phyloP scores from a whole-genome alignment of 2,888 invertebrate species.

The Volucella bombylans region DNA sequence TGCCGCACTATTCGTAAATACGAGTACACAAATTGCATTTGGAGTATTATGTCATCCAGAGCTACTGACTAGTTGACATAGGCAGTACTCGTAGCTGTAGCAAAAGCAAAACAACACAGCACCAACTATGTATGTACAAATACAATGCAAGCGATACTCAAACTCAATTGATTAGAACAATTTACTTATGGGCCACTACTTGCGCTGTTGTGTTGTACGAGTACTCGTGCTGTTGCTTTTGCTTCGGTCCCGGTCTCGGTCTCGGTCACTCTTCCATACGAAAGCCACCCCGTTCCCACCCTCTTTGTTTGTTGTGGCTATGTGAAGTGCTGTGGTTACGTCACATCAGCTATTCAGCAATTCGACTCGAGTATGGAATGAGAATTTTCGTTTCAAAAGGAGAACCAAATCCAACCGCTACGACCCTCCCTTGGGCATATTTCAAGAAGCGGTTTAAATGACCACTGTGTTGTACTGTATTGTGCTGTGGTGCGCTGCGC shows the following conservation, averaged over 20 bases:
- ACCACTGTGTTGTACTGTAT: slow-evolving; percentile 19
- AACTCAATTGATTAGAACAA: slow-evolving; percentile 68
- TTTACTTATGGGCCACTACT: slow-evolving; percentile 53
- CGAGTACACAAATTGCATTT: slow-evolving; percentile 53
- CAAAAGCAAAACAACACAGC: too few relatives aligned
- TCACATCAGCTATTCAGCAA: slow-evolving; percentile 53
- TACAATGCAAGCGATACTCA: slow-evolving; percentile 54
- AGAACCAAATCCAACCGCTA: slow-evolving; percentile 12
- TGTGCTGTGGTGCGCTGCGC: too few relatives aligned
- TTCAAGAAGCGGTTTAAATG: slow-evolving; percentile 34
- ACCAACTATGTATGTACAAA: background rate
- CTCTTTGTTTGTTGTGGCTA: slow-evolving; percentile 37
- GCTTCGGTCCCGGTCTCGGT: slow-evolving; percentile 12
- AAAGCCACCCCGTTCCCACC: slow-evolving; percentile 34
- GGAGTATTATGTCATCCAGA: slow-evolving; percentile 65
- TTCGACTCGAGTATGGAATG: slow-evolving; percentile 38
- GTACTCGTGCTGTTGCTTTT: background rate
- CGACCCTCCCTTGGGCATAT: slow-evolving; percentile 29
- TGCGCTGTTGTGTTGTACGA: background rate
- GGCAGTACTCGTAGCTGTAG: background rate
- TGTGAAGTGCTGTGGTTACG: slow-evolving; percentile 48
- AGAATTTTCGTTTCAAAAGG: slow-evolving; percentile 27
- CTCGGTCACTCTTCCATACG: slow-evolving; percentile 13
- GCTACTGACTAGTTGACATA: slow-evolving; percentile 1
- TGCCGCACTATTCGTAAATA: slow-evolving; percentile 21